Evolutionary conservation across 2,888 invertebrate genomes (phyloP).

Genomic region (Sturmia bella): DNA sequence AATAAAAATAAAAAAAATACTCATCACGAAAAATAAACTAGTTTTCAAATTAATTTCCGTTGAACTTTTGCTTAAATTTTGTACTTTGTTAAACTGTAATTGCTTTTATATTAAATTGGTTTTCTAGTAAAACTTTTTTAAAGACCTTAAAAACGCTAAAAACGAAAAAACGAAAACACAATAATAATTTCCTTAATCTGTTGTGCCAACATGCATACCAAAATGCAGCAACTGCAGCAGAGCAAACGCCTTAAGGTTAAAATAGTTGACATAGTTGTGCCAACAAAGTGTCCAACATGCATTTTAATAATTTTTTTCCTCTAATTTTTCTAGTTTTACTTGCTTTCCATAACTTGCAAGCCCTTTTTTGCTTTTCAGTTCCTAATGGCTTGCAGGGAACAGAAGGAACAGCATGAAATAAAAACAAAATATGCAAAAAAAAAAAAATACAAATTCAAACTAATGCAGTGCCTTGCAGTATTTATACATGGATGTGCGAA

Average conservation of each 20-base stretch:
- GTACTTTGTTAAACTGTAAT: not conserved
- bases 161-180: conserved; percentile 9
- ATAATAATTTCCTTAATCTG: conserved; percentile 38
- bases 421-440: not conserved
- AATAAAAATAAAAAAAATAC: too few relatives aligned
- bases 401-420: conserved; percentile 13
- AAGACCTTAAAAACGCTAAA: conserved; percentile 2
- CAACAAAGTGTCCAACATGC: conserved; percentile 56
- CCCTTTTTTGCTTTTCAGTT: conserved; percentile 35
- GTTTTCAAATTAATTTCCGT: not conserved
- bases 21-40: not conserved
- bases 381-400: conserved; percentile 24
- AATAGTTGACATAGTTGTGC: conserved; percentile 63
- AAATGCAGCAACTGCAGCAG: conserved; percentile 1
- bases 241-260: conserved; percentile 59
- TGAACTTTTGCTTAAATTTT: conserved; percentile 5
- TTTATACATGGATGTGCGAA: conserved; percentile 10
- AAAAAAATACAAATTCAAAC: conserved; percentile 8
- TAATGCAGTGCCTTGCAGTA: conserved; percentile 23
- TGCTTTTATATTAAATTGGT: conserved; percentile 23
- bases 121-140: not conserved
- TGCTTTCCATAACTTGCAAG: not conserved
- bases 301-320: conserved; percentile 50
- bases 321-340: conserved; percentile 36
- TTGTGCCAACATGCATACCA: conserved; percentile 31